phyloP scores from a whole-genome alignment of 2,888 invertebrate species.

The Agrochola macilenta region DNA sequence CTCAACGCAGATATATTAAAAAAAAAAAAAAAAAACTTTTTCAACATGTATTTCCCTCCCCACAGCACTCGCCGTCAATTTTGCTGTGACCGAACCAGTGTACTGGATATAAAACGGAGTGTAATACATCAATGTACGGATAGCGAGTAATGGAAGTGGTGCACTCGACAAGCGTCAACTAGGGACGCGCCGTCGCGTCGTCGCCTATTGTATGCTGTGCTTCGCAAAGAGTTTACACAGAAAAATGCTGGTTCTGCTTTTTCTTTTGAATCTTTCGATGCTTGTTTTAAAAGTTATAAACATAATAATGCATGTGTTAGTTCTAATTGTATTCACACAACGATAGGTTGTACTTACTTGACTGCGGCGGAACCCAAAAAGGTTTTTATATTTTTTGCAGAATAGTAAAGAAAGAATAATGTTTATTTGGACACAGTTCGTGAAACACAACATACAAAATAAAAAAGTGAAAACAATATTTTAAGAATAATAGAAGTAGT shows the following conservation, averaged over 20 bases:
- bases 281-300: neutral
- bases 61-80: slow-evolving; percentile 6
- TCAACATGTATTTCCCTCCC: neutral
- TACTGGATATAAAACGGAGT: slow-evolving; percentile 20
- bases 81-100: slow-evolving; percentile 8
- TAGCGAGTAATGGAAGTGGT: slow-evolving; percentile 62
- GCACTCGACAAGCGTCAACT: slow-evolving; percentile 52
- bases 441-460: too few species aligned
- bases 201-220: slow-evolving; percentile 39
- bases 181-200: slow-evolving; percentile 55
- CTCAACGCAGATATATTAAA: too few species aligned
- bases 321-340: too few species aligned
- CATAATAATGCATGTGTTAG: too few species aligned
- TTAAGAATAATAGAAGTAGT: too few species aligned
- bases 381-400: too few species aligned
- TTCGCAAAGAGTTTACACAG: slow-evolving; percentile 23
- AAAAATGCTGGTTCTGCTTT: slow-evolving; percentile 9
- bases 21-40: neutral
- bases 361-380: too few species aligned
- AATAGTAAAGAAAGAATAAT: too few species aligned
- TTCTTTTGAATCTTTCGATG: neutral
- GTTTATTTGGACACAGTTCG: too few species aligned
- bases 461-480: too few species aligned
- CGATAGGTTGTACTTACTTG: too few species aligned
- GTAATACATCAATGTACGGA: slow-evolving; percentile 50